Conservation (phyloP, 2,888 invertebrate genomes). For the Heliconius ismenius region DNA sequence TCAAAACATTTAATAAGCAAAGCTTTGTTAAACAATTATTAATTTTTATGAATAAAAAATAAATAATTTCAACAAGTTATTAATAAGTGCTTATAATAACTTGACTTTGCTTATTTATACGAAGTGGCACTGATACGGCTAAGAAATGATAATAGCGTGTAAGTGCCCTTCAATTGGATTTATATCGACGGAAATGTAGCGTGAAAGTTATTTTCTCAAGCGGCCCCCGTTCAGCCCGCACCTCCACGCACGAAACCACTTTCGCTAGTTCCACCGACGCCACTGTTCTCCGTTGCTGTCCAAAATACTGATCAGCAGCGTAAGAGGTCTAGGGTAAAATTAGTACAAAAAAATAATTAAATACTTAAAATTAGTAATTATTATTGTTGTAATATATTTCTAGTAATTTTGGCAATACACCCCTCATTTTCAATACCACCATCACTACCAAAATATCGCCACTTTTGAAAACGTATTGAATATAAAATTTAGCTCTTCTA, state of each 20-base stretch:
- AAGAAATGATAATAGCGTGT: conserved; percentile 30
- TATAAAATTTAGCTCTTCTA: background rate
- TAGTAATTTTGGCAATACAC: background rate
- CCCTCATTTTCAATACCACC: no score
- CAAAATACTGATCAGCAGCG: conserved; percentile 48
- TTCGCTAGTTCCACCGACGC: conserved; percentile 66
- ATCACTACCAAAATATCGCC: background rate
- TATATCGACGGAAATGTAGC: conserved; percentile 70
- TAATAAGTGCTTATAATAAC: background rate
- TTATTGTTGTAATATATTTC: background rate
- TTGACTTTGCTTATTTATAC: conserved; percentile 9
- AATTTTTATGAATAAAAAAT: no score
- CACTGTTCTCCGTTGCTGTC: conserved; percentile 56
- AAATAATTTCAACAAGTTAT: conserved; percentile 1
- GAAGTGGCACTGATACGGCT: conserved; percentile 26
- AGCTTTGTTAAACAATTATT: background rate
- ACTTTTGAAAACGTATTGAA: background rate
- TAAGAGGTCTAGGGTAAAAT: background rate
- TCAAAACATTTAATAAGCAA: background rate
- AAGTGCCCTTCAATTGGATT: conserved; percentile 59
- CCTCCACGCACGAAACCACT: conserved; percentile 71
- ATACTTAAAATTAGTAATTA: background rate
- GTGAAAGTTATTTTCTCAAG: conserved; percentile 80
- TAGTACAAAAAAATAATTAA: background rate
- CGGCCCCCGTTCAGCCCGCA: conserved; percentile 57